Conservation (phyloP, 2,888 invertebrate genomes). For the Frankliniella intonsa region DNA sequence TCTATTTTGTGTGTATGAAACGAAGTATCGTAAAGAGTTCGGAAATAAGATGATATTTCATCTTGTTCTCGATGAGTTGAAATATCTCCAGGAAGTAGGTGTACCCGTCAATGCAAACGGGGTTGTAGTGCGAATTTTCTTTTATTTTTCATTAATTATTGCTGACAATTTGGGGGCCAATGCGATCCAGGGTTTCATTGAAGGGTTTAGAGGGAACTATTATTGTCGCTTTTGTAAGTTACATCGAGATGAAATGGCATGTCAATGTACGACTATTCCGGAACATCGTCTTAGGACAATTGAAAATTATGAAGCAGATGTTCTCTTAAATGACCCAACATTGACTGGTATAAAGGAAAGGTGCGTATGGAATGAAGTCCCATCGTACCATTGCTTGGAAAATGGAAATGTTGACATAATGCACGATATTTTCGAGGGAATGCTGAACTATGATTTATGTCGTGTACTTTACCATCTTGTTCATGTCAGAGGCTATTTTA, state of each 20-base stretch:
- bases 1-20: slow-evolving; percentile 36
- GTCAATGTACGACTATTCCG: slow-evolving; percentile 17
- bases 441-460: no score
- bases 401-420: slow-evolving; percentile 42
- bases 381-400: slow-evolving; percentile 40
- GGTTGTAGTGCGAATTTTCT: slow-evolving; percentile 33
- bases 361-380: slow-evolving; percentile 40
- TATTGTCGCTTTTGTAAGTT: slow-evolving; percentile 41
- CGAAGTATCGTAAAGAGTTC: slow-evolving; percentile 35
- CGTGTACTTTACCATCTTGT: no score
- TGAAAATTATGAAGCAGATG: slow-evolving; percentile 31
- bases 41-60: slow-evolving; percentile 36
- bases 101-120: slow-evolving; percentile 33
- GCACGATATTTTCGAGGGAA: slow-evolving; percentile 42
- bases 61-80: slow-evolving; percentile 37
- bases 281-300: slow-evolving; percentile 32
- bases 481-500: no score
- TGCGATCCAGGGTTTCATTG: slow-evolving; percentile 39
- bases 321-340: slow-evolving; percentile 27
- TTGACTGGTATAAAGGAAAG: slow-evolving; percentile 39
- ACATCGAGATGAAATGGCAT: slow-evolving; percentile 34
- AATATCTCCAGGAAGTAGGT: slow-evolving; percentile 34
- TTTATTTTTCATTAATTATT: slow-evolving; percentile 37
- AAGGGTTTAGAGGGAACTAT: slow-evolving; percentile 40
- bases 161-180: slow-evolving; percentile 42